A percentile compares a stretch with the other conserved stretches of the same genome.
These are phyloP conservation scores for Labeo catla DNA, from an alignment of 2,113 vertebrate species.

Conservation along the genomic window DNA sequence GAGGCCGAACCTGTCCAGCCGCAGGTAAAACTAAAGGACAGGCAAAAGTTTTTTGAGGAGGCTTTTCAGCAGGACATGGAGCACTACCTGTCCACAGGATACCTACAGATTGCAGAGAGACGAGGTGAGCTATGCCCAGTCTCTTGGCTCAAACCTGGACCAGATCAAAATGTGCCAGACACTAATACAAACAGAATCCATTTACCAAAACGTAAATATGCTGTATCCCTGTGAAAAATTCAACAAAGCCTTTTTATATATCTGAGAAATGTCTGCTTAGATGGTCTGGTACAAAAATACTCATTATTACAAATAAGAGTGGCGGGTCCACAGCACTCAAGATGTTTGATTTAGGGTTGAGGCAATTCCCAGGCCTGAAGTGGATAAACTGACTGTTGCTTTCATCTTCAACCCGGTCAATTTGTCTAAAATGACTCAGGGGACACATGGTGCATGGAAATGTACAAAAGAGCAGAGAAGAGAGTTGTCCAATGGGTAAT, in stretches of 20 bases:
- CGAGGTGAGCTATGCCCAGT: slow-evolving; percentile 80
- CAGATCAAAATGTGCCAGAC: neutral
- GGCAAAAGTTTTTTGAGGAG: slow-evolving; percentile 97
- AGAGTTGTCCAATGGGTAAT: neutral
- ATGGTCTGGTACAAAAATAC: slow-evolving; percentile 11
- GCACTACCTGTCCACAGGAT: slow-evolving; percentile 93
- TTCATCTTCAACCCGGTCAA: neutral
- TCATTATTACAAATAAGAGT: slow-evolving; percentile 13
- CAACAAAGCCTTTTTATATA: neutral
- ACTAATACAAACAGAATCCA: neutral
- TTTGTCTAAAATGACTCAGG: slow-evolving; percentile 16
- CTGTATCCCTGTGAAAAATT: neutral
- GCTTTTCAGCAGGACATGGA: slow-evolving; percentile 99
- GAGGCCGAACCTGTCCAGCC: slow-evolving; percentile 85
- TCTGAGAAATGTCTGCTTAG: neutral
- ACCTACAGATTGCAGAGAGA: slow-evolving; percentile 92
- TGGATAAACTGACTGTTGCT: neutral
- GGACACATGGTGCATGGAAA: neutral
- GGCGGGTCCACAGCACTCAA: neutral
- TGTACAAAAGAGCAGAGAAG: slow-evolving; percentile 15
- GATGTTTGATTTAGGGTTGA: neutral
- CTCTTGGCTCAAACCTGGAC: neutral
- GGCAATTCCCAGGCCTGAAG: slow-evolving; percentile 3
- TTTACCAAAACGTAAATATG: neutral
- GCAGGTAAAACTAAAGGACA: slow-evolving; percentile 91